phyloP scores from a whole-genome alignment of 2,113 vertebrate genomes.

The Athene cunicularia region DNA sequence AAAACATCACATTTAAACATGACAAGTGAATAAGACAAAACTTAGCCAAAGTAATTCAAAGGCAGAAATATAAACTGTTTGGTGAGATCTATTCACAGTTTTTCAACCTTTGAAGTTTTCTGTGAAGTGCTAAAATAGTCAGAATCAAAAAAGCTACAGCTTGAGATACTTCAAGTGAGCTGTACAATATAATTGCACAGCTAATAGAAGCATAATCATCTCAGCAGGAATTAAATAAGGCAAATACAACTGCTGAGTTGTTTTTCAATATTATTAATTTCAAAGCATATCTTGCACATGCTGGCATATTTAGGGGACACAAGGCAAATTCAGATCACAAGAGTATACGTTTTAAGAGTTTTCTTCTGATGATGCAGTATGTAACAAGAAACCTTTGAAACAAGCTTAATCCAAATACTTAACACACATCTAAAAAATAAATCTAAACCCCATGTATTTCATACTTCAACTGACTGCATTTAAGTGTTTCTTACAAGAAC shows the following conservation, averaged over 20 bases:
- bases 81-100: background rate
- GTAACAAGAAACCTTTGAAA: conserved; percentile 49
- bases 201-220: conserved; percentile 75
- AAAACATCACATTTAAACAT: background rate
- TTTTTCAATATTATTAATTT: conserved; percentile 74
- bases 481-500: background rate
- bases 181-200: conserved; percentile 72
- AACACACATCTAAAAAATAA: conserved; percentile 4
- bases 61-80: conserved; percentile 2
- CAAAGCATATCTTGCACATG: conserved; percentile 47
- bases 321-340: conserved; percentile 43
- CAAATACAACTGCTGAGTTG: conserved; percentile 67
- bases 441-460: background rate
- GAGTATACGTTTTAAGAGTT: conserved; percentile 34
- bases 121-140: conserved; percentile 47
- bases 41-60: background rate
- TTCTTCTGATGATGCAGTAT: conserved; percentile 35
- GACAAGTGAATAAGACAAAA: background rate
- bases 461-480: background rate
- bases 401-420: conserved; percentile 32
- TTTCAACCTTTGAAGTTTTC: conserved; percentile 60
- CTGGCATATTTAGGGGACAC: conserved; percentile 35
- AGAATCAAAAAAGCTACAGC: conserved; percentile 62
- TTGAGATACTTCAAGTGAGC: conserved; percentile 62
- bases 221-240: conserved; percentile 71